Base-by-base conservation (phyloP, 2,888 invertebrate genomes). In the Clunio marinus region DNA sequence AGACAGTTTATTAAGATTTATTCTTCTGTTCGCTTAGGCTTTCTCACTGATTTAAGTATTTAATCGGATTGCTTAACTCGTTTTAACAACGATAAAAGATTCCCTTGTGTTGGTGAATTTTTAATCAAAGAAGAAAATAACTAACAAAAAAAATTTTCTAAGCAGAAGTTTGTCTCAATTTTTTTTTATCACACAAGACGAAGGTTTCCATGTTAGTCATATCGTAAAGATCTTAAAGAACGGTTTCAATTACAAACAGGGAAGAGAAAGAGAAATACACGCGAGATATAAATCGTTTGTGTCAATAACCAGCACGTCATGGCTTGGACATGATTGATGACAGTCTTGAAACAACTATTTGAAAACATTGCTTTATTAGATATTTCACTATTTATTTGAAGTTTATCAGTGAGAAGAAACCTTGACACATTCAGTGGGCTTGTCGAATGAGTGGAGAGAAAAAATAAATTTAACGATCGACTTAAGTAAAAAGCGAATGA, bases 201-300 rank as follows among this genome's bases (percentile, higher is more conserved):
- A n/a, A n/a, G 22, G 8, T 51, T 22, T 51, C 51, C 51, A 51
- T 51, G 20, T 7, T 22, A 51, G 51, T 22, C 5, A 4, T n/a
- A 51, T 51, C n/a, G 51, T 22, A 22, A 22, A 7, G 51, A 51
- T 17, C 51, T 51, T 22, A 51, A 17, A 13, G 51, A 51, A 51
- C 51, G 17, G 51, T 51, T 51, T 51, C 51, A 22, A 51, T 51
- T 51, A 22, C 51, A 51, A 22, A 51, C 51, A 51, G 51, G 10
- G 51, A 51, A n/a, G 22, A 2, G 35, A 32, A 32, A 32, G 13
- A 32, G 13, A 5, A 32, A 8, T 8, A 32, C 35, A 32, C n/a
- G n/a, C n/a, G n/a, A n/a, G n/a, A 51, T 20, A 51, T 22, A 17
- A 51, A 51, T 51, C 20, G 51, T 51, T n/a, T 41, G 22, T 51